Evolutionary conservation across 2,113 vertebrate genomes (phyloP), one percentile per base, ranked within the genome.

Genomic region (Haemorhous mexicanus): DNA sequence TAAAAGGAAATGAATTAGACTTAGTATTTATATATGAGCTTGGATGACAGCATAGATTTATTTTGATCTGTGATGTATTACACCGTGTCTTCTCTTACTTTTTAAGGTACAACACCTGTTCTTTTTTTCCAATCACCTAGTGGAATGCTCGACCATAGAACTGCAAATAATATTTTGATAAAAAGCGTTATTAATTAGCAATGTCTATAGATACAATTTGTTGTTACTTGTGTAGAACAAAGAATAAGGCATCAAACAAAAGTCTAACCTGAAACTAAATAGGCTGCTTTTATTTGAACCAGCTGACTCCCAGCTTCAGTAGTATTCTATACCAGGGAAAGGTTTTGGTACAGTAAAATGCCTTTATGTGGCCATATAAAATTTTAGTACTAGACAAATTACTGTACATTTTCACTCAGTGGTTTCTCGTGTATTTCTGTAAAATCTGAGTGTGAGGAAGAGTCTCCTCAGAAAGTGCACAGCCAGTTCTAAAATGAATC

Each of bases 321-420:
- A 16, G 18, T 11, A 52, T 35, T 93, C 91, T 84, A 18, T 74
- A 66, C 58, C n/a, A 39, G 50, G 66, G 76, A 93, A 68, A 73
- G 91, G 89, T 63, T 93, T 85, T 72, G 93, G 63, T 94, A 74
- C 64, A 75, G 93, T 89, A 77, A 69, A 85, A 86, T 58, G 72
- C 43, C 84, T 94, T 96, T 93, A 89, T 88, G 82, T 92, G 89
- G 58, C 56, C 84, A 7, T 77, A 89, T 94, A 77, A 92, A 93
- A 93, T 95, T 83, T 92, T 85, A 95, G 66, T 87, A 68, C 80
- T 44, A 70, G 92, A 73, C 81, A 94, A 94, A 94, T 92, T 75
- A 50, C 90, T 75, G 63, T 80, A 47, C 55, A 8, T 67, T 92
- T 96, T 81, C 53, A 81, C 58, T 73, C 58, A 67, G 84, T 63